Percentiles rank a stretch among this genome's conserved stretches.
Evolutionary conservation across 2,888 invertebrate species (phyloP).

Genomic region (Alviniconcha strummeri): DNA sequence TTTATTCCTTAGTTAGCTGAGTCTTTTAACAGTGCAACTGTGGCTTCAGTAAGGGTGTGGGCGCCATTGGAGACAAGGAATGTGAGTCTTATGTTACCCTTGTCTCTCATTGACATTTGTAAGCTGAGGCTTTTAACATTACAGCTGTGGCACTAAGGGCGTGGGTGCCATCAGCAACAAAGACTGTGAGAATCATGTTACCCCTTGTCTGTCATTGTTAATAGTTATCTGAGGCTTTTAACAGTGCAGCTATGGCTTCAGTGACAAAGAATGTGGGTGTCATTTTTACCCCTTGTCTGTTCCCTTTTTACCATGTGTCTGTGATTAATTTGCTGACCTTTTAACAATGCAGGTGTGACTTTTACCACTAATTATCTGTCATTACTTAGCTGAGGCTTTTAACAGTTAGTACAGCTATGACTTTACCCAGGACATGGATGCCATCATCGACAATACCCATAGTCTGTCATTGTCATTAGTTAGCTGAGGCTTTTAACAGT

Average conservation of each 20-base stretch:
- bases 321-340: slow-evolving; percentile 50
- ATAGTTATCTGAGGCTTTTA: no score
- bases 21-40: slow-evolving; percentile 54
- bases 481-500: no score
- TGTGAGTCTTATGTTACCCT: slow-evolving; percentile 47
- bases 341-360: slow-evolving; percentile 7
- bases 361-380: no score
- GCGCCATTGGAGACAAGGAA: slow-evolving; percentile 49
- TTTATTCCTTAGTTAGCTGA: slow-evolving; percentile 43
- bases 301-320: no score
- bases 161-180: slow-evolving; percentile 52
- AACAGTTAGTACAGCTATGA: slow-evolving; percentile 49
- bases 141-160: slow-evolving; percentile 52
- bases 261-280: no score
- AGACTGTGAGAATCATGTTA: slow-evolving; percentile 55
- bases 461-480: no score
- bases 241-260: no score
- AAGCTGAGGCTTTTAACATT: slow-evolving; percentile 39
- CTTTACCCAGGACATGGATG: slow-evolving; percentile 52
- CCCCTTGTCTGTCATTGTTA: no score
- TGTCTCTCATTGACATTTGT: no score
- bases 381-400: no score
- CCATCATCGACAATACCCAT: slow-evolving; percentile 48
- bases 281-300: no score
- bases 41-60: slow-evolving; percentile 52